Evolutionary conservation across 1,140 invertebrate species (phyloP), one percentile per base, ranked within the genome.

Genomic region (Telenomus remus): DNA sequence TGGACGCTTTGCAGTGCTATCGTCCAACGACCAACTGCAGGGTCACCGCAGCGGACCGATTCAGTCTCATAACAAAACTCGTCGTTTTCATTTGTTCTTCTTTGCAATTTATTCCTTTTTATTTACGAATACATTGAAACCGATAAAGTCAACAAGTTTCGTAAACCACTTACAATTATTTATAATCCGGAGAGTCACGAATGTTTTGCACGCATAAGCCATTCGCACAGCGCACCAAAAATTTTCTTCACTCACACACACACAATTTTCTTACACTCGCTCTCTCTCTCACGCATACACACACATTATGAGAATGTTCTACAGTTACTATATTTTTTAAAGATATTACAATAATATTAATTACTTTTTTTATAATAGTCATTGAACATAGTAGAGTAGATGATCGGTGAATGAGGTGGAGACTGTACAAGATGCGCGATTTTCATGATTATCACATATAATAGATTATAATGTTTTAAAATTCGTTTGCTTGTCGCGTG

Each of bases 381-480:
- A 86, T 85, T 86, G 80, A 86, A 86, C 82, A 83, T 86, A 85
- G 80, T 88, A 87, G 81, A 87, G 83, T 88, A 87, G 85, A 87
- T 88, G 86, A 87, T 88, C 80, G 81, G 86, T 87, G 86, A 88
- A 87, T 87, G 87, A 88, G 84, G 84, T 87, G 86, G 84, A 87
- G 80, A 85, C 86, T 88, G 86, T 88, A 88, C 87, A 87, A 80
- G 82, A 88, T 86, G 85, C 87, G 84, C 87, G 84, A 87, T 88
- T 82, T 87, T 81, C 85, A 87, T 88, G 86, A 88, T 87, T 88
- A 88, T 87, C 87, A 88, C 87, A 88, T 88, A 84, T 87, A 87
- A 87, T 87, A 87, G 85, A 86, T 86, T 86, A 84, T 80, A 84
- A 64, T 80, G 80, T 78, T 82, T 76, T 79, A 74, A 35, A 56